Conservation (phyloP, 2,113 vertebrate species). For the Coturnix japonica region DNA sequence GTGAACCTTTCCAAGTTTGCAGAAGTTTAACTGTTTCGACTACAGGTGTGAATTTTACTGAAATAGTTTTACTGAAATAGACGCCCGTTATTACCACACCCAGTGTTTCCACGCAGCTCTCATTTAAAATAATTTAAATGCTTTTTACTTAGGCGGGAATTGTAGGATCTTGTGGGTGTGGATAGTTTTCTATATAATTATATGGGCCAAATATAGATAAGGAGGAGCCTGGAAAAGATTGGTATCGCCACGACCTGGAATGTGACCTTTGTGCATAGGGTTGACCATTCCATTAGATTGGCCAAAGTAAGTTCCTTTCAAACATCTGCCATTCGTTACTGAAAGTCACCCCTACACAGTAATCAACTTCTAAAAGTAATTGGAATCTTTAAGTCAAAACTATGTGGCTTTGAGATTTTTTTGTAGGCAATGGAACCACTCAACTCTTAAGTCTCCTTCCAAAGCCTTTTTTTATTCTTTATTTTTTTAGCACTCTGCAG, state of each 20-base stretch:
- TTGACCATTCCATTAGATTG: slow-evolving; percentile 16
- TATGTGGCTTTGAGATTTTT: background rate
- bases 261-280: slow-evolving; percentile 40
- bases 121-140: slow-evolving; percentile 70
- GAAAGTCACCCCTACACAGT: background rate
- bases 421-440: background rate
- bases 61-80: slow-evolving; percentile 68
- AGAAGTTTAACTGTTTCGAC: slow-evolving; percentile 43
- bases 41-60: slow-evolving; percentile 53
- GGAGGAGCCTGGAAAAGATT: slow-evolving; percentile 61
- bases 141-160: slow-evolving; percentile 62
- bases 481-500: background rate
- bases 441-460: background rate
- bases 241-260: slow-evolving; percentile 37
- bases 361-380: background rate
- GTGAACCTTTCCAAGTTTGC: background rate
- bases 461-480: background rate
- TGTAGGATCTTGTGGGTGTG: slow-evolving; percentile 66
- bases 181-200: slow-evolving; percentile 69
- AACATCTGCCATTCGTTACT: slow-evolving; percentile 4
- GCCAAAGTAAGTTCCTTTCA: background rate
- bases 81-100: slow-evolving; percentile 68
- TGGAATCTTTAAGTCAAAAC: background rate
- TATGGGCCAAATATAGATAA: slow-evolving; percentile 64
- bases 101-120: background rate